Evolutionary conservation across 2,797 vertebrate genomes (phyloP), one percentile per base, ranked within the genome.

Genomic region (Ambastaia sidthimunki): DNA sequence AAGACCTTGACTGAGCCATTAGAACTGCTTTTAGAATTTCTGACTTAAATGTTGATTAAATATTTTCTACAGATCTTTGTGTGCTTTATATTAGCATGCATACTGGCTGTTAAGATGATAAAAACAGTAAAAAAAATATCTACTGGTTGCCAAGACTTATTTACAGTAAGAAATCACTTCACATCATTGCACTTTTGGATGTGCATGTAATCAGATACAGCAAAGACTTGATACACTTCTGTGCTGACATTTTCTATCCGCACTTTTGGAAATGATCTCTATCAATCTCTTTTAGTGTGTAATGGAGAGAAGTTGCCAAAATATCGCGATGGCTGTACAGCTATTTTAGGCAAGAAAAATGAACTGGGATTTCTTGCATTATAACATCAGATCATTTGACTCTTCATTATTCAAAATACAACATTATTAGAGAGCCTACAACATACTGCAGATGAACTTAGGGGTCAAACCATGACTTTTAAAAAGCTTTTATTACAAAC

Each of bases 51-150:
- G 73, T 65, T n/a, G n/a, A 4, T 28, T 28, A 28, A 28, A 28
- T 28, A 28, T 28, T 82, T 28, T 57, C 81, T 90, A 52, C 70
- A 69, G 78, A 70, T 62, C 68, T 21, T 50, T 37, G 71, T 68
- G 70, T 70, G 59, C 75, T 85, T 87, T 12, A 41, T 37, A 80
- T 83, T 82, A 76, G 72, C 78, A 81, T 87, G 80, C 72, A 69
- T 44, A 70, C 57, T 74, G 21, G 25, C 55, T 68, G 62, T 86
- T 80, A 72, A 71, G 84, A 88, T 88, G 78, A 86, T 89, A 80
- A 87, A 86, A 91, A 88, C 88, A 92, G 90, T 89, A 91, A 92
- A 92, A 90, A 89, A 92, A 90, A 89, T 89, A 86, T 89, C 88
- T 86, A 83, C 85, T 78, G 81, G 85, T 85, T 91, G 91, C 90